Percentiles rank a stretch among this genome's conserved stretches.
phyloP scores from a whole-genome alignment of 2,888 invertebrate genomes.

The Cotesia congregata region DNA sequence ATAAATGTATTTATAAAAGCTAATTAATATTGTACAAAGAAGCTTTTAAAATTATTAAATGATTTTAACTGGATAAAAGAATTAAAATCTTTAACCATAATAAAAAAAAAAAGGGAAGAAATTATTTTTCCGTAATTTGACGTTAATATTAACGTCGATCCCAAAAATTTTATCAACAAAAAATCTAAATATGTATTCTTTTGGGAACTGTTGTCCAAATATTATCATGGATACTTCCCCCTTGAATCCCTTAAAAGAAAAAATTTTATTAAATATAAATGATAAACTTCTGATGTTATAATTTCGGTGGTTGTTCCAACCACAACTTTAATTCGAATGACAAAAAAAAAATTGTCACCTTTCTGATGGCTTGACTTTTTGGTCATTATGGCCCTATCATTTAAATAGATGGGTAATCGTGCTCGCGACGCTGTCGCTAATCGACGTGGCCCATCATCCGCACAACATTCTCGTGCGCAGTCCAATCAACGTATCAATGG shows the following conservation, averaged over 20 bases:
- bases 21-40: neutral
- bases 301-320: constrained; percentile 50
- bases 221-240: constrained; percentile 5
- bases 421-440: constrained; percentile 69
- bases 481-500: constrained; percentile 70
- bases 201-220: constrained; percentile 21
- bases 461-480: constrained; percentile 67
- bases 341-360: constrained; percentile 46
- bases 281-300: constrained; percentile 44
- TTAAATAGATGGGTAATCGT: constrained; percentile 70
- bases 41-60: neutral
- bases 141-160: neutral
- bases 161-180: constrained; percentile 36
- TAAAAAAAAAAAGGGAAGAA: constrained; percentile 33
- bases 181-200: neutral
- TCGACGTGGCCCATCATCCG: constrained; percentile 67
- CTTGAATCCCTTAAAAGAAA: constrained; percentile 12
- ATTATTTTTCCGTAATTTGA: constrained; percentile 22
- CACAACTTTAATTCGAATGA: constrained; percentile 55
- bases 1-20: neutral
- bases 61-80: constrained; percentile 24
- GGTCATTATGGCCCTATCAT: constrained; percentile 58
- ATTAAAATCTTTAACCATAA: constrained; percentile 35
- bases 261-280: constrained; percentile 47
- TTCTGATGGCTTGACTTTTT: constrained; percentile 35